These are phyloP conservation scores for Cataglyphis altisquamis DNA, from an alignment of 2,888 invertebrate species.

Conservation along the genomic window DNA sequence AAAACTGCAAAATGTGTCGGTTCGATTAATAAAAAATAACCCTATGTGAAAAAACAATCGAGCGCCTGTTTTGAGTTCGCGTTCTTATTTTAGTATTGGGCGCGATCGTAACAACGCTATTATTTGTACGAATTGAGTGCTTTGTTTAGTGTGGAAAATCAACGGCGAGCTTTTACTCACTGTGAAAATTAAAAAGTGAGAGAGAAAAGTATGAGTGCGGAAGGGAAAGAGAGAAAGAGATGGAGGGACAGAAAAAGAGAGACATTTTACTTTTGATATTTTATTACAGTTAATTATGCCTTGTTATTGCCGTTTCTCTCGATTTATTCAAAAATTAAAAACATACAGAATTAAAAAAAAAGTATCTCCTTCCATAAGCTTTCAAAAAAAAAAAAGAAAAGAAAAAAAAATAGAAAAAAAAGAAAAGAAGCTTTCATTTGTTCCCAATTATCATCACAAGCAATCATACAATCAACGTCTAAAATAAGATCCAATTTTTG, in stretches of 20 bases:
- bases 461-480: conserved; percentile 1
- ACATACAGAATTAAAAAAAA: neutral
- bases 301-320: neutral
- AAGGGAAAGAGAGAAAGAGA: neutral
- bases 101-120: conserved; percentile 41
- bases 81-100: conserved; percentile 44
- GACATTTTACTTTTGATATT: conserved; percentile 33
- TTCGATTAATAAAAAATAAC: conserved; percentile 54
- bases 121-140: conserved; percentile 50
- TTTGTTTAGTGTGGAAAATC: conserved; percentile 49
- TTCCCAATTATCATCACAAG: conserved; percentile 25
- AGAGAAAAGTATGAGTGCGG: conserved; percentile 15
- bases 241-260: conserved; percentile 4
- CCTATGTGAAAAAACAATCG: conserved; percentile 48
- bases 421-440: neutral
- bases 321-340: neutral
- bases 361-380: neutral
- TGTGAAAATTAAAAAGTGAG: conserved; percentile 43
- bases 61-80: conserved; percentile 39
- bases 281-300: conserved; percentile 35
- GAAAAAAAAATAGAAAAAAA: too few relatives aligned
- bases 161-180: conserved; percentile 34
- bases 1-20: conserved; percentile 65
- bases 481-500: conserved; percentile 40
- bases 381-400: neutral